Evolutionary conservation across 2,113 vertebrate genomes (phyloP).

Genomic region (Triplophysa dalaica): DNA sequence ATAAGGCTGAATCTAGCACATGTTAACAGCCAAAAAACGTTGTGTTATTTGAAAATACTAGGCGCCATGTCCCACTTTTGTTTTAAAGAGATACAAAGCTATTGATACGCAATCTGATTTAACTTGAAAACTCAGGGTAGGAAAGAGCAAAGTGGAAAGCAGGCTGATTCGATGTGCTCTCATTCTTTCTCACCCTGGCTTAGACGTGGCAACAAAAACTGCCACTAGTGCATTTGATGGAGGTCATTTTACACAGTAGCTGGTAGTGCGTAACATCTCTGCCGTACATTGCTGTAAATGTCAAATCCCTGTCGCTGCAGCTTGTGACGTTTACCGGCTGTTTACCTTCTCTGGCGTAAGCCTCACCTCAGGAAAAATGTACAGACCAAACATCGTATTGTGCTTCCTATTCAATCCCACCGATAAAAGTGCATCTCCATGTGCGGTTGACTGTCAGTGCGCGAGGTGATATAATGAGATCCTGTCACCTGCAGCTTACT

Average conservation of each 20-base stretch:
- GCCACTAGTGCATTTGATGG: conserved; percentile 34
- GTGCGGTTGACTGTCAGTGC: background rate
- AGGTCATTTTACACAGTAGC: conserved; percentile 27
- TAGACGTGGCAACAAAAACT: background rate
- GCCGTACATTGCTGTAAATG: background rate
- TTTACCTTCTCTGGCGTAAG: conserved; percentile 16
- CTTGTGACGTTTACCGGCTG: conserved; percentile 2
- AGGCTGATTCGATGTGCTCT: conserved; percentile 30
- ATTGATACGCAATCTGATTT: background rate
- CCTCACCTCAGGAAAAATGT: conserved; percentile 11
- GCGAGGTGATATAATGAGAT: background rate
- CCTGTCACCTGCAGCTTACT: conserved; percentile 8
- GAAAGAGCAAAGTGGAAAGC: conserved; percentile 15
- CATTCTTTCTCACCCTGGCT: conserved; percentile 17
- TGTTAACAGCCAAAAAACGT: conserved; percentile 30
- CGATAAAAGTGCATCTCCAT: conserved; percentile 36
- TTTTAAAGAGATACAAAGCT: conserved; percentile 26
- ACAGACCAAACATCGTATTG: conserved; percentile 10
- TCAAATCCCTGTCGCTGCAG: conserved; percentile 13
- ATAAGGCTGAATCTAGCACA: conserved; percentile 36
- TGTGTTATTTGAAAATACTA: conserved; percentile 46
- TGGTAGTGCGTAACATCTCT: conserved; percentile 25
- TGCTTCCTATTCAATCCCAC: conserved; percentile 22
- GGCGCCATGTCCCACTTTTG: conserved; percentile 14
- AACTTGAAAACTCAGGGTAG: background rate